Percentiles rank a stretch among this genome's conserved stretches.
phyloP scores from a whole-genome alignment of 1,140 invertebrate species.

The Riptortus pedestris region DNA sequence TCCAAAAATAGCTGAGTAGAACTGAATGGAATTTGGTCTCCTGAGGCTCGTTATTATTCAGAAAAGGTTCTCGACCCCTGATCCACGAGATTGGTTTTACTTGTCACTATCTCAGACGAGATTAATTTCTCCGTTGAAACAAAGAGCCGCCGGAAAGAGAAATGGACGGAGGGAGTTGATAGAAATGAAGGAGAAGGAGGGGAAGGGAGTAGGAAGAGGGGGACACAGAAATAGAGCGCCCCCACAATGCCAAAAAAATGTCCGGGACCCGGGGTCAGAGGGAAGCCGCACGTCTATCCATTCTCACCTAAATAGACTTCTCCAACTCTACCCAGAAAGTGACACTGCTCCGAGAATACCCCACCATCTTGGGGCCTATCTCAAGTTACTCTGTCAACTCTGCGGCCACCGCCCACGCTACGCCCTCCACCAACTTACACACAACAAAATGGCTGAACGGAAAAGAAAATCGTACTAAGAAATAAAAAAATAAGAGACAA shows the following conservation, averaged over 20 bases:
- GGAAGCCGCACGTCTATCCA: neutral
- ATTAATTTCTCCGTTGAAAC: too few relatives aligned
- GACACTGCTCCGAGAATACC: neutral
- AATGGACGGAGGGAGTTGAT: too few relatives aligned
- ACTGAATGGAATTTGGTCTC: too few relatives aligned
- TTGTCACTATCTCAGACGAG: too few relatives aligned
- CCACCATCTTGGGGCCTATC: neutral
- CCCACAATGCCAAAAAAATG: conserved; percentile 17
- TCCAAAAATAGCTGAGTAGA: too few relatives aligned
- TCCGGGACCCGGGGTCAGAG: neutral
- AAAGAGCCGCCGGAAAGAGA: too few relatives aligned
- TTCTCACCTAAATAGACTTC: conserved; percentile 9
- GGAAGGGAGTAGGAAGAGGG: neutral
- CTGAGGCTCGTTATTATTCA: too few relatives aligned
- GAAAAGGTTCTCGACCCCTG: too few relatives aligned
- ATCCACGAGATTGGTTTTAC: too few relatives aligned
- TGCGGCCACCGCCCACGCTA: neutral
- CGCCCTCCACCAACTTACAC: neutral
- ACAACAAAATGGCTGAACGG: neutral
- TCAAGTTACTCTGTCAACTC: too few relatives aligned
- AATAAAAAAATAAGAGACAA: too few relatives aligned
- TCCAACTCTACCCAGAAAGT: too few relatives aligned
- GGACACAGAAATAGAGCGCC: conserved; percentile 13
- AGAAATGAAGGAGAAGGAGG: neutral
- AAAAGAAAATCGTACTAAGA: neutral